Base-by-base conservation (phyloP, 2,113 vertebrate genomes). In the Rhineura floridana region DNA sequence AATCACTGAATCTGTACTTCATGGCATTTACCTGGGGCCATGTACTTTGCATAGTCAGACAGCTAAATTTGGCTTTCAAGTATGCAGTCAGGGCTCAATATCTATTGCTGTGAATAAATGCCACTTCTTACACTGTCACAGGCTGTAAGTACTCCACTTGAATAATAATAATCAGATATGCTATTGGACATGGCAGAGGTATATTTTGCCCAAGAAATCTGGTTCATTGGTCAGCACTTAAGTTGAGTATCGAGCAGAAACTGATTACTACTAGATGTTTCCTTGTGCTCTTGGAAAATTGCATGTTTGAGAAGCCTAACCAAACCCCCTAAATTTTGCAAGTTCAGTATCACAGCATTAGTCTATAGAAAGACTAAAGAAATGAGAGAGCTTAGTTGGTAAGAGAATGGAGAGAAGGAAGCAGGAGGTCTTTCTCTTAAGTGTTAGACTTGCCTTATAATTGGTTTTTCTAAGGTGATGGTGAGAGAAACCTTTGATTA, bases 401-500 rank as follows among this genome's bases (percentile, higher is more conserved):
- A 77, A n/a, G 19, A 50, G 82, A 89, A n/a, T 48, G 39, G 33
- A 67, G 63, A 63, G 67, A 46, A 21, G 30, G 50, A 55, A n/a
- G 80, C 55, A 39, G 52, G 86, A 89, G 50, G 65, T 63, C 89
- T 90, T 90, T 81, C n/a, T 83, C 44, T 73, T 59, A 91, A 65
- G 59, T 88, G 78, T 88, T 91, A 87, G 90, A 70, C 15, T 91
- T 87, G 50, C 39, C 39, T 92, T 77, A 76, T 89, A 36, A 90
- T 72, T 69, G 48, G 1, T 0, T 91, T 95, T 50, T 73, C 86
- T 75, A 89, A 72, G 88, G 85, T 94, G 91, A 90, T 69, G 50
- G 17, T 80, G 90, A 92, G 88, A 91, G 88, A 89, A 90, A 77
- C 77, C 80, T 93, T 72, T 88, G 76, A 72, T 86, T 70, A 59